Base-by-base conservation (phyloP, 2,888 invertebrate genomes). In the Andrena trimmerana region DNA sequence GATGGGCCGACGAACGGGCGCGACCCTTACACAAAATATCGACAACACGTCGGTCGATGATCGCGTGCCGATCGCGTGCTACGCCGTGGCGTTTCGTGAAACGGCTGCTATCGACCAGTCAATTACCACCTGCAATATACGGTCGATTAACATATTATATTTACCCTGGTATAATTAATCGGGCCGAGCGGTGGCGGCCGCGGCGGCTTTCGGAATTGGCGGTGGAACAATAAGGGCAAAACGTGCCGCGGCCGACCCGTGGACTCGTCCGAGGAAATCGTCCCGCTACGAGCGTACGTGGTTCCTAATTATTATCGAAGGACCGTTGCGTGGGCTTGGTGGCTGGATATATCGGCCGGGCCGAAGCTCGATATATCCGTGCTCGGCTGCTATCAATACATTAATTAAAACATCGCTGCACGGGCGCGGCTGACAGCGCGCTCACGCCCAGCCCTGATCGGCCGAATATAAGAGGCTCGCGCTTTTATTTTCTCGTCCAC, bases 341-440 rank as follows among this genome's bases (percentile, higher is more conserved):
- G 67, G 82, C 82, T 72, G 87, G 86, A 90, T 89, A 89, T 65
- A 83, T 80, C 85, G 78, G 67, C 83, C 16, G 70, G 76, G 77
- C 69, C 67, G 82, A 77, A 78, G 77, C 71, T 65, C 78, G 78
- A 88, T 85, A 78, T 74, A 78, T 67, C 77, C 66, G 66, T 75
- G 78, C 63, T 52, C 60, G 57, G 57, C 67, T 76, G 89, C 89
- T 92, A 93, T 92, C 93, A 90, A 92, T 92, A 91, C 91, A 91
- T 93, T 93, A 93, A 93, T 93, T 93, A 93, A 93, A 93, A 93
- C 91, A 92, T 93, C 91, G 90, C 77, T 86, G 87, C 87, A 88
- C 85, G 82, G 90, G 81, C 88, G 85, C 83, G 90, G 79, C 90
- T 92, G 93, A 91, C 92, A 91, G 90, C 86, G 80, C 86, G 90